phyloP scores from a whole-genome alignment of 2,113 vertebrate genomes.

The Dissostichus mawsoni region DNA sequence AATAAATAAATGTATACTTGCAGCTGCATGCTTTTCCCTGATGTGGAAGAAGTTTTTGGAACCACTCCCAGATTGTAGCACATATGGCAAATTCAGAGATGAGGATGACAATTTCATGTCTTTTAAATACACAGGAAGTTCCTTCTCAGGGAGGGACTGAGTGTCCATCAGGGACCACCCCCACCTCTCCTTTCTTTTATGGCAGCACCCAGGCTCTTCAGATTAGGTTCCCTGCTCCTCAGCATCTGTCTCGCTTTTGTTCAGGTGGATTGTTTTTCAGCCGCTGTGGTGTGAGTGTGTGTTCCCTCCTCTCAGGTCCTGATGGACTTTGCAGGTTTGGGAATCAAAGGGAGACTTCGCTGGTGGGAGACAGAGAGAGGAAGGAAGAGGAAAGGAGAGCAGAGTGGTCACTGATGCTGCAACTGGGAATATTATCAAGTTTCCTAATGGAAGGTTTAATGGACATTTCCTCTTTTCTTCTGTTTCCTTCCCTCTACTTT shows the following conservation, averaged over 20 bases:
- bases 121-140: conserved; percentile 53
- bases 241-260: conserved; percentile 75
- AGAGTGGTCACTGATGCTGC: conserved; percentile 23
- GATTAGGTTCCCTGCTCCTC: conserved; percentile 45
- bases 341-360: conserved; percentile 54
- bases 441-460: conserved; percentile 56
- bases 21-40: not conserved
- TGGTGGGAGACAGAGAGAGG: conserved; percentile 46
- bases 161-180: conserved; percentile 23
- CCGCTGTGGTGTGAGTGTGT: conserved; percentile 44
- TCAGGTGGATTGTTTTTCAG: conserved; percentile 75
- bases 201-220: conserved; percentile 29
- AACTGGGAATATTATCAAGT: conserved; percentile 75
- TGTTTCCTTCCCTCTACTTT: conserved; percentile 34
- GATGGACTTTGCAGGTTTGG: conserved; percentile 81
- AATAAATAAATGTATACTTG: no score
- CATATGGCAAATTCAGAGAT: conserved; percentile 19
- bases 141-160: conserved; percentile 8
- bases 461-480: conserved; percentile 40
- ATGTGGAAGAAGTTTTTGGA: not conserved
- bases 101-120: conserved; percentile 24
- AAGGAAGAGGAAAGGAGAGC: not conserved
- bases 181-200: conserved; percentile 40
- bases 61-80: conserved; percentile 8
- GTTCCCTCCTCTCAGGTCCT: conserved; percentile 56